Base-by-base conservation (phyloP, 2,113 vertebrate species). In the Myiopsitta monachus region DNA sequence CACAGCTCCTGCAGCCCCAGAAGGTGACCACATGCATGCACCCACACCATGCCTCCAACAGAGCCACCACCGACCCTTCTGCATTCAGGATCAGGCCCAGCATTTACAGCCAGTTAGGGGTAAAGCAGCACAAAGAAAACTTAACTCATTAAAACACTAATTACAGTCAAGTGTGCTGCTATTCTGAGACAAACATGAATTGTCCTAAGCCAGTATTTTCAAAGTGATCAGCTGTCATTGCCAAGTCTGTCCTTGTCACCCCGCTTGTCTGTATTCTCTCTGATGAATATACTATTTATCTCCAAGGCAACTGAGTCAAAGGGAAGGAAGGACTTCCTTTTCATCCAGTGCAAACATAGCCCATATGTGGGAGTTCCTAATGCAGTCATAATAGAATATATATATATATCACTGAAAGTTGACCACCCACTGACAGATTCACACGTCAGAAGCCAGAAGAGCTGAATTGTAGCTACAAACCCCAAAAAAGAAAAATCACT, bases 381-480 rank as follows among this genome's bases (percentile, higher is more conserved):
- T 82, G 91, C 91, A 95, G 86, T 91, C 87, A 79, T 91, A 92
- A 95, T 94, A 92, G 81, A 91, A 88, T 83, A 89, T 83, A 54
- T 33, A n/a, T 81, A n/a, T 81, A 28, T 61, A 17, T 83, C 76
- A 49, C 92, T 80, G 88, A 90, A 94, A 68, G 75, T 33, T 94
- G 95, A 89, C 94, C 94, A 97, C 96, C 95, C 93, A 95, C 95
- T 91, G 90, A 91, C 70, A 95, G 73, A 94, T 94, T 95, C 92
- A 89, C 91, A 93, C 87, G 89, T 82, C 80, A 95, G 94, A 96
- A 94, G 66, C 88, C 81, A 89, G 92, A 94, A 96, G 83, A 90
- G 62, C 90, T 82, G 80, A 89, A 82, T 41, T 83, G 62, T 82
- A 84, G 94, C 87, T 94, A 88, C 67, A 82, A 89, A 84, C n/a